Evolutionary conservation across 2,888 invertebrate species (phyloP).

Genomic region (Agrenia bidenticulata): DNA sequence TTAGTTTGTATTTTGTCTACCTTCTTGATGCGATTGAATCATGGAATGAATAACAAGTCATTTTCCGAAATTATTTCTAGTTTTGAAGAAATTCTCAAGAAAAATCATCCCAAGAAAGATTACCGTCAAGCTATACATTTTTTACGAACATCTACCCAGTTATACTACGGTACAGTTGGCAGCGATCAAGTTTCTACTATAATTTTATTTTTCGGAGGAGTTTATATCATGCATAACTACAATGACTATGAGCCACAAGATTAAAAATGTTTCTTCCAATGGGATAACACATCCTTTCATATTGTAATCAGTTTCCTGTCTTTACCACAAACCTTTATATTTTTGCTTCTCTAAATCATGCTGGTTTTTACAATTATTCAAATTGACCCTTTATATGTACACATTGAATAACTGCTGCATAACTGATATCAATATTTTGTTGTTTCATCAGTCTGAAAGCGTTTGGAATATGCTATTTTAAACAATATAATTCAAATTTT

Average conservation of each 20-base stretch:
- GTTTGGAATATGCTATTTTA: no score
- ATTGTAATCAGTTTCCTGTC: no score
- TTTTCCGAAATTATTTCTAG: conserved; percentile 18
- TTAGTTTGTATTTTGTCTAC: conserved; percentile 30
- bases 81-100: conserved; percentile 14
- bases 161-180: conserved; percentile 23
- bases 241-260: conserved; percentile 17
- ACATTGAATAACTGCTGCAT: no score
- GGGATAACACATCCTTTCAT: no score
- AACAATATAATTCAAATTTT: no score
- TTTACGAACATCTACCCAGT: conserved; percentile 7
- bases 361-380: no score
- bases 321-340: no score
- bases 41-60: conserved; percentile 1
- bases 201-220: conserved; percentile 6
- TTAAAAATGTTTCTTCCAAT: not conserved
- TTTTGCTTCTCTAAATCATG: no score
- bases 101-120: conserved; percentile 10
- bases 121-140: conserved; percentile 17
- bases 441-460: no score
- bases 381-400: no score
- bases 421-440: no score
- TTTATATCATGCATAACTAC: conserved; percentile 13
- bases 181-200: conserved; percentile 16
- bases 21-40: conserved; percentile 13